Percentiles rank a stretch among this genome's conserved stretches.
Conservation (phyloP, 1,140 invertebrate species). For the Scaptomyza graminum region DNA sequence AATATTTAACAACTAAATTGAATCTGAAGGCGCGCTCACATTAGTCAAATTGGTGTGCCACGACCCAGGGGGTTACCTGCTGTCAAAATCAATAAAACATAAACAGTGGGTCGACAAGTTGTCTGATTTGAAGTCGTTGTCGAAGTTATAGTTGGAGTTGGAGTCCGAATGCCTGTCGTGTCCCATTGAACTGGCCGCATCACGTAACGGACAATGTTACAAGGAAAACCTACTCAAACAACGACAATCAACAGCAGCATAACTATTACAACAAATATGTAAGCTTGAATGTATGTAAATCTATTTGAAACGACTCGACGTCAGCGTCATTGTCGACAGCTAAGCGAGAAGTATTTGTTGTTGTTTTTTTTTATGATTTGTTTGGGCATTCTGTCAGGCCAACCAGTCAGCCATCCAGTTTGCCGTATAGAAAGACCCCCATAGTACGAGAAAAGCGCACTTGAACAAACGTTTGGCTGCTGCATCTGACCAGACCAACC, state of each 20-base stretch:
- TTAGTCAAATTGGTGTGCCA: conserved; percentile 72
- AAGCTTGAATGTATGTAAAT: conserved; percentile 15
- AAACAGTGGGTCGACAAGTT: conserved; percentile 65
- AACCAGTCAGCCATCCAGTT: conserved; percentile 25
- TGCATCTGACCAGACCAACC: conserved; percentile 17
- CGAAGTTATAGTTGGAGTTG: background rate
- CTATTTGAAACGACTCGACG: conserved; percentile 22
- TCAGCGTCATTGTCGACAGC: conserved; percentile 45
- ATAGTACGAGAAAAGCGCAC: conserved; percentile 36
- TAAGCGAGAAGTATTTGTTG: conserved; percentile 47
- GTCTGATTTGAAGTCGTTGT: conserved; percentile 4
- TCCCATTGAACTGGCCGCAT: conserved; percentile 60
- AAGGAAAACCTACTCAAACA: conserved; percentile 57
- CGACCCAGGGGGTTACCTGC: conserved; percentile 56
- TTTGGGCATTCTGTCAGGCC: conserved; percentile 59
- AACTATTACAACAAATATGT: conserved; percentile 4
- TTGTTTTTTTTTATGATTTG: conserved; percentile 9
- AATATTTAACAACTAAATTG: conserved; percentile 81
- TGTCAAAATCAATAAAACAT: conserved; percentile 77
- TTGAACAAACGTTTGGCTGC: conserved; percentile 15
- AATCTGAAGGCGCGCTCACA: conserved; percentile 72
- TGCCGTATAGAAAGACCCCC: conserved; percentile 45
- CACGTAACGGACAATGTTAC: conserved; percentile 73
- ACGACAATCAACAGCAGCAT: conserved; percentile 15
- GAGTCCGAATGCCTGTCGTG: conserved; percentile 1